Evolutionary conservation across 2,888 invertebrate genomes (phyloP).

Genomic region (Deroplatys truncata): DNA sequence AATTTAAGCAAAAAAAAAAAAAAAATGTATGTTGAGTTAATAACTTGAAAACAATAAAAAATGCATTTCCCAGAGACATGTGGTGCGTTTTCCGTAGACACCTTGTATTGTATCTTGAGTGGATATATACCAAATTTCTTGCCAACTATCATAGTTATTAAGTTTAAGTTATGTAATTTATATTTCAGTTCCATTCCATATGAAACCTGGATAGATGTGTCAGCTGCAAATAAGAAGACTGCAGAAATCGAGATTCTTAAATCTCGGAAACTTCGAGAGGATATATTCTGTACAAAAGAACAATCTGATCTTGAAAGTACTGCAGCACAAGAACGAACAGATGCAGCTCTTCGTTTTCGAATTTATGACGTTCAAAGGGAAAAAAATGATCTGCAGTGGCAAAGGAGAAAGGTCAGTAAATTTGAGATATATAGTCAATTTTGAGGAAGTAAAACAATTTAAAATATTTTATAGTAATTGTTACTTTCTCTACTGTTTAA

Average conservation of each 20-base stretch:
- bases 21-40: too few relatives aligned
- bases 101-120: too few relatives aligned
- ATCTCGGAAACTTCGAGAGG: slow-evolving; percentile 72
- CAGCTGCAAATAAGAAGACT: slow-evolving; percentile 67
- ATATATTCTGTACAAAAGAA: slow-evolving; percentile 74
- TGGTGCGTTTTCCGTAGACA: too few relatives aligned
- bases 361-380: slow-evolving; percentile 84
- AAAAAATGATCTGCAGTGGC: slow-evolving; percentile 86
- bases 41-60: too few relatives aligned
- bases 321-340: slow-evolving; percentile 78
- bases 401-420: slow-evolving; percentile 60
- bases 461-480: too few relatives aligned
- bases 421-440: too few relatives aligned
- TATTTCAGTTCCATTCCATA: slow-evolving; percentile 60
- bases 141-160: too few relatives aligned
- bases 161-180: neutral
- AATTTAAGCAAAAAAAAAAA: too few relatives aligned
- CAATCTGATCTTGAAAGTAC: slow-evolving; percentile 72
- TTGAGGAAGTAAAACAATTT: too few relatives aligned
- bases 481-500: too few relatives aligned
- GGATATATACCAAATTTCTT: too few relatives aligned
- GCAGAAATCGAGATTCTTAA: slow-evolving; percentile 77
- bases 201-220: slow-evolving; percentile 79
- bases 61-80: too few relatives aligned
- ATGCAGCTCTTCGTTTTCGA: slow-evolving; percentile 79